phyloP scores from a whole-genome alignment of 2,797 vertebrate genomes.

The Propithecus perrieri region DNA sequence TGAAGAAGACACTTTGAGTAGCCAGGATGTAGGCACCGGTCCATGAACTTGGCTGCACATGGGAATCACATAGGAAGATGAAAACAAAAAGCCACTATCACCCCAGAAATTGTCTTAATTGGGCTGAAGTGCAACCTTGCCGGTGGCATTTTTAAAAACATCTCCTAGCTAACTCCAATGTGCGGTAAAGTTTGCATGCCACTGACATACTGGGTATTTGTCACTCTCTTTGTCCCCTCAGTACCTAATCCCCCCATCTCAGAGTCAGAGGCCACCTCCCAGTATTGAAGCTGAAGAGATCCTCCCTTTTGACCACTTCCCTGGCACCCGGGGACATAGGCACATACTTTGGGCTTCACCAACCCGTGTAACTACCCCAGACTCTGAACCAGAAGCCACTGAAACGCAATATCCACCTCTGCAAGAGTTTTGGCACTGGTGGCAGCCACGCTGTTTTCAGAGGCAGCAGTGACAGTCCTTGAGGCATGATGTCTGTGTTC shows the following conservation, averaged over 20 bases:
- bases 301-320: not conserved
- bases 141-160: not conserved
- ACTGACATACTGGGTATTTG: not conserved
- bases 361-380: not conserved
- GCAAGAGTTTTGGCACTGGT: not conserved
- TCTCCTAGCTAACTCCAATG: not conserved
- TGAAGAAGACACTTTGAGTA: not conserved
- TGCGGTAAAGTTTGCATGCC: not conserved
- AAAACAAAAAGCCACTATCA: not conserved
- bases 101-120: not conserved
- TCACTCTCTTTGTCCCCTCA: not conserved
- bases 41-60: not conserved
- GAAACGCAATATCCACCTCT: not conserved
- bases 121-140: not conserved
- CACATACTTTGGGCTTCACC: not conserved
- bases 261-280: not conserved
- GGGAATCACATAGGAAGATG: not conserved
- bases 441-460: not conserved
- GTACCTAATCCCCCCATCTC: not conserved
- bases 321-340: not conserved
- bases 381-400: not conserved
- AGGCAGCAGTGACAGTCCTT: not conserved
- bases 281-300: not conserved
- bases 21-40: not conserved
- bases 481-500: not conserved